These are phyloP conservation scores for Lepidostoma basale DNA, from an alignment of 1,140 invertebrate species.

Conservation along the genomic window DNA sequence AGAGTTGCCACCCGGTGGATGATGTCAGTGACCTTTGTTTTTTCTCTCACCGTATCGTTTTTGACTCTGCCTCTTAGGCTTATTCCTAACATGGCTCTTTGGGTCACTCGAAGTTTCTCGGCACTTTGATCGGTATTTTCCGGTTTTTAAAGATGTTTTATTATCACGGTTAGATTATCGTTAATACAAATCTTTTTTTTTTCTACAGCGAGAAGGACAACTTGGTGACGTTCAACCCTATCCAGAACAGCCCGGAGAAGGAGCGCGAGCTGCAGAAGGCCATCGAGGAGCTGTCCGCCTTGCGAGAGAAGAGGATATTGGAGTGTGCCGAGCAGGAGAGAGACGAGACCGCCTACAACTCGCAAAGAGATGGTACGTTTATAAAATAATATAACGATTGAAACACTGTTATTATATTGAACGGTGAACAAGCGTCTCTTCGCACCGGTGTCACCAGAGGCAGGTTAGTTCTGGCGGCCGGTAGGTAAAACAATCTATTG, in stretches of 20 bases:
- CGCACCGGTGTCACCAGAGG: too few species aligned
- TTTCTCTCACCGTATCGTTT: too few species aligned
- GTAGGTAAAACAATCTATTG: too few species aligned
- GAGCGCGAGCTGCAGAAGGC: slow-evolving; percentile 35
- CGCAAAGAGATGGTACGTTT: slow-evolving; percentile 4
- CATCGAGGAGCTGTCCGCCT: slow-evolving; percentile 34
- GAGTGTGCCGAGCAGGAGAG: slow-evolving; percentile 27
- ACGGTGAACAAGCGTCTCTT: too few species aligned
- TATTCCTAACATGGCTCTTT: too few species aligned
- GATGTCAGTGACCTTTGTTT: too few species aligned
- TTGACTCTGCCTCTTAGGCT: too few species aligned
- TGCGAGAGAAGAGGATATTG: slow-evolving; percentile 37
- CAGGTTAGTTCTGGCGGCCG: too few species aligned
- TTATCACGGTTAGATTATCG: background rate
- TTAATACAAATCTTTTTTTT: background rate
- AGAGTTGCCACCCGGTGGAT: too few species aligned
- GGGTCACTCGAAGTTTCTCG: too few species aligned
- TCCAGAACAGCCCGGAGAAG: slow-evolving; percentile 30
- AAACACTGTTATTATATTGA: background rate
- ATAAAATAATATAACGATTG: background rate
- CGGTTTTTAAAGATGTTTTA: too few species aligned
- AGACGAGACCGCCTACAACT: background rate
- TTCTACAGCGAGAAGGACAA: slow-evolving; percentile 19
- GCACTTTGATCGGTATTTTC: background rate
- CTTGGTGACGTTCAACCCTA: slow-evolving; percentile 22